These are phyloP conservation scores for Hucho hucho DNA, from an alignment of 2,113 vertebrate genomes.

Conservation along the genomic window DNA sequence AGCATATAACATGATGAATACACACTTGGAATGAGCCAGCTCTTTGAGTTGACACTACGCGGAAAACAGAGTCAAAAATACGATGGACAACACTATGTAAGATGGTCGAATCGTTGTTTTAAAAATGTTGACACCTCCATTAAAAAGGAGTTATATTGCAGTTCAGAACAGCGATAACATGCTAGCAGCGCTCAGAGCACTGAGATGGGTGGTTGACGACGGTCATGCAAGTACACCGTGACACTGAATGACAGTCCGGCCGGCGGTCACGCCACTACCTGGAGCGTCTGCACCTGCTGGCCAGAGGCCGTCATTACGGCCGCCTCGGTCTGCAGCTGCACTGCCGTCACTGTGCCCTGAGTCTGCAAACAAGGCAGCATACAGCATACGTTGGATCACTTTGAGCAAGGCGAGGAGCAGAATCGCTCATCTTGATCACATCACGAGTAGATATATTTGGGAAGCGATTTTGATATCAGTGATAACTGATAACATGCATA, in stretches of 20 bases:
- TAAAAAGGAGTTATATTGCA: slow-evolving; percentile 31
- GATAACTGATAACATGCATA: background rate
- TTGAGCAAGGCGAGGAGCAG: too few relatives aligned
- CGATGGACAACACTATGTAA: background rate
- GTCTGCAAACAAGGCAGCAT: slow-evolving; percentile 82
- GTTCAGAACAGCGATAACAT: slow-evolving; percentile 46
- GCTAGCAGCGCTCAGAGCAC: slow-evolving; percentile 38
- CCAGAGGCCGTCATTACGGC: slow-evolving; percentile 95
- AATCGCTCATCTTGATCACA: too few relatives aligned
- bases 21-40: background rate
- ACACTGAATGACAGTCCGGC: slow-evolving; percentile 44
- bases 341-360: slow-evolving; percentile 97
- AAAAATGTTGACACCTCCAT: background rate
- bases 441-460: too few relatives aligned
- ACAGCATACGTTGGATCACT: too few relatives aligned
- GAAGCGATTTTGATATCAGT: too few relatives aligned
- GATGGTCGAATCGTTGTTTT: background rate
- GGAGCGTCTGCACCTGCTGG: slow-evolving; percentile 99
- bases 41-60: background rate
- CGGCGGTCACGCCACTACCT: slow-evolving; percentile 98
- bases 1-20: background rate
- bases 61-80: background rate
- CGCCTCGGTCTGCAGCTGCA: slow-evolving; percentile 98
- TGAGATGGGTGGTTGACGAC: slow-evolving; percentile 33
- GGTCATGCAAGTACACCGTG: slow-evolving; percentile 56